A percentile compares a stretch with the other conserved stretches of the same genome.
phyloP scores from a whole-genome alignment of 2,113 vertebrate species.

The Parotia lawesii region DNA sequence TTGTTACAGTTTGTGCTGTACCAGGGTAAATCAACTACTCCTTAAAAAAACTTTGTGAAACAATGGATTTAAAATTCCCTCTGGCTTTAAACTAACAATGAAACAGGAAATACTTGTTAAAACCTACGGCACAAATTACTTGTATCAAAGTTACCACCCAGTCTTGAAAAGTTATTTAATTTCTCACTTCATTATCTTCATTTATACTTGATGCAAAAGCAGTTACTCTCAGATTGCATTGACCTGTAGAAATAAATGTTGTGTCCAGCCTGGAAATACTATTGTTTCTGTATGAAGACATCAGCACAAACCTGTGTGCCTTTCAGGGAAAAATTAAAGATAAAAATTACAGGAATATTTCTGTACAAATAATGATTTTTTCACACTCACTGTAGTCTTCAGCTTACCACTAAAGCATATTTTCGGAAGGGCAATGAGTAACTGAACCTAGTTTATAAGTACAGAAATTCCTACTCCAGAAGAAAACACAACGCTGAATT shows the following conservation, averaged over 20 bases:
- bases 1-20: background rate
- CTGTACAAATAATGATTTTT: background rate
- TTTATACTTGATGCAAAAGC: background rate
- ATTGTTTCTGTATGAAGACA: background rate
- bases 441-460: background rate
- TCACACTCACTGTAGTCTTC: background rate
- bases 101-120: background rate
- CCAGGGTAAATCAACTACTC: background rate
- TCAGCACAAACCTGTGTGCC: rapidly evolving
- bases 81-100: background rate
- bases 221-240: background rate
- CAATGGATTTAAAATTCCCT: background rate
- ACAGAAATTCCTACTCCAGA: background rate
- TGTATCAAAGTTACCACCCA: background rate
- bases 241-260: background rate
- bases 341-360: background rate
- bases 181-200: background rate
- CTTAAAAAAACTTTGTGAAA: background rate
- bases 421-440: background rate
- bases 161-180: background rate
- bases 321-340: background rate
- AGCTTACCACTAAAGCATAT: background rate
- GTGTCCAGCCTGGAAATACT: background rate
- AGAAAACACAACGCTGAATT: background rate
- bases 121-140: background rate